Evolutionary conservation across 2,113 vertebrate genomes (phyloP), one percentile per base, ranked within the genome.

Genomic region (Megaceryle maxima): DNA sequence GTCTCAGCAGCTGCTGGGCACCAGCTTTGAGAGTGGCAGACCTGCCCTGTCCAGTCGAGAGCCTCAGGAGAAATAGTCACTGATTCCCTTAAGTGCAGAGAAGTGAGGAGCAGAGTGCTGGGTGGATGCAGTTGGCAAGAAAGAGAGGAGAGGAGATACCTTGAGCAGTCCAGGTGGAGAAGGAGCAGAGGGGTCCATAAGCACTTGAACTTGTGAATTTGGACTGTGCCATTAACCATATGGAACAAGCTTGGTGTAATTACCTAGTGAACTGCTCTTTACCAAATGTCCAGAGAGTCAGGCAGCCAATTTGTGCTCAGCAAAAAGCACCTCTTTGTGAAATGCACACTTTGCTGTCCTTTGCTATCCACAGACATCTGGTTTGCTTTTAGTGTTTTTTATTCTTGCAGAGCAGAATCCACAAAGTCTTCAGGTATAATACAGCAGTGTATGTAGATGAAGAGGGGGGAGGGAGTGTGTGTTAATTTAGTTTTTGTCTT

Each of bases 111-210:
- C 33, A 78, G 66, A n/a, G 43, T 31, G 37, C 20, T 37, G 77
- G 44, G 28, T 3, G 4, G 12, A 14, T 43, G 16, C 21, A 20
- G 25, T 0, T n/a, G 64, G 4, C 15, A 53, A 20, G 73, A 48
- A 51, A 9, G 26, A 9, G 26, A 28, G 12, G 28, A 28, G 44
- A 2, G 24, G 26, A 62, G 80, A 35, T 8, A 37, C 24, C 20
- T 56, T 24, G 37, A 55, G 41, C 24, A 17, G 51, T n/a, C 8
- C 18, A 60, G n/a, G 41, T 22, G 37, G 31, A 82, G 63, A 8
- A 37, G 22, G 46, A 72, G 6, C 0, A 0, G 70, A 67, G 33
- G 33, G 22, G 55, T 20, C 39, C 5, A 1, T 16, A n/a, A 82
- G 26, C 62, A 17, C 66, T 1, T 41, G 29, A 57, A 48, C 16